Evolutionary conservation across 2,888 invertebrate species (phyloP), one percentile per base, ranked within the genome.

Genomic region (Dendrolimus houi): DNA sequence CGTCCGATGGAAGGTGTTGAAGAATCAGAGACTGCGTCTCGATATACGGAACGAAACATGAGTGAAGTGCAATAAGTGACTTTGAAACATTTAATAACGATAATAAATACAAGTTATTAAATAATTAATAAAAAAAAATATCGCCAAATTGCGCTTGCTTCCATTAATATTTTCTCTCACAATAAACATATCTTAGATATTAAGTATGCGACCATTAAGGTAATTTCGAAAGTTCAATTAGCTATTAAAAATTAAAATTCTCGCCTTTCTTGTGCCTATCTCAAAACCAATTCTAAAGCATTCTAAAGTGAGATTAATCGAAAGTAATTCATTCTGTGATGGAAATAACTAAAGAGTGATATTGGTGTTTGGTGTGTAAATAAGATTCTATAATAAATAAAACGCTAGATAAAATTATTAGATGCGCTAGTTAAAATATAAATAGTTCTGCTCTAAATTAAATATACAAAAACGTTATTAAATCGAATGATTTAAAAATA

Each of bases 71-170:
- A 47, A 9, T 47, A 47, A 47, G 6, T 10, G 12, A 9, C 47
- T 8, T 62, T 66, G 63, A 62, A 69, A 67, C 56, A 59, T 57
- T 64, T 67, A 64, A 70, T 63, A 62, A 60, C 70, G 75, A 70
- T 62, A 69, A 61, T 63, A 58, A 66, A 56, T 62, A 64, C 64
- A 65, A 61, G 47, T 9, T 6, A 47, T 47, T 29, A 47, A 47
- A 47, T 67, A 29, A 69, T 69, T 63, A 70, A 67, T 69, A 66
- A 60, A 59, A 3, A 29, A 69, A 56, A 64, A 55, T 62, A 77
- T 81, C 83, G 90, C 90, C 90, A 90, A 89, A 90, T 86, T 79
- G 87, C 83, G 87, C 86, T 87, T 79, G 87, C 90, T 90, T 90
- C 89, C 90, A 89, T 82, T 74, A 79, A 75, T 70, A 81, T 79